These are phyloP conservation scores for Nomada hirtipes DNA, from an alignment of 2,888 invertebrate genomes.

Conservation along the genomic window DNA sequence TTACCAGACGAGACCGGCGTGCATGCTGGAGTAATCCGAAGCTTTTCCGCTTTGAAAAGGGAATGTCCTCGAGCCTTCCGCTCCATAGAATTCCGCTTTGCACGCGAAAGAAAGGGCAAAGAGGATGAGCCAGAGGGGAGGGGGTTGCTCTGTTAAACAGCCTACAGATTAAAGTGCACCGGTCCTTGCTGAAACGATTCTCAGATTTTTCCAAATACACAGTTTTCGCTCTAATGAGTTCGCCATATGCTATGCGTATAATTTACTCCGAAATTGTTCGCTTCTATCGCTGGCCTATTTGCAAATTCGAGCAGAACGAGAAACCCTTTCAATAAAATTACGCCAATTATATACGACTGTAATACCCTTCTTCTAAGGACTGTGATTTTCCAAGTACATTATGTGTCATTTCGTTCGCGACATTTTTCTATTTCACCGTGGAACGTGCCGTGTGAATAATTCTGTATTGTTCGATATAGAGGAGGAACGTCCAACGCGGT, in stretches of 20 bases:
- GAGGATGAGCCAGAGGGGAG: constrained; percentile 31
- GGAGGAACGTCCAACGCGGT: not conserved
- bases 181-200: constrained; percentile 27
- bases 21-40: constrained; percentile 54
- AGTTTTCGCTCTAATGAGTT: constrained; percentile 13
- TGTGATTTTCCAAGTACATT: no score
- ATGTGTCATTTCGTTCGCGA: not conserved
- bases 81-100: constrained; percentile 42
- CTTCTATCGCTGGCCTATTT: not conserved
- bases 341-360: no score
- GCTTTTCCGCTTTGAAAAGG: constrained; percentile 58
- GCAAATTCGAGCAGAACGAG: not conserved
- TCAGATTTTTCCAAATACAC: constrained; percentile 8
- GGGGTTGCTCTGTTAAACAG: constrained; percentile 12
- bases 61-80: constrained; percentile 61
- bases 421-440: no score
- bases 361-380: no score
- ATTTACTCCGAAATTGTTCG: not conserved
- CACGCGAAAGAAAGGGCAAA: constrained; percentile 36
- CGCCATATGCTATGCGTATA: not conserved
- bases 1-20: constrained; percentile 19
- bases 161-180: constrained; percentile 30
- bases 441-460: no score
- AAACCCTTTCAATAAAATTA: not conserved
- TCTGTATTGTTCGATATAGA: no score